A percentile compares a stretch with the other conserved stretches of the same genome.
Evolutionary conservation across 2,797 vertebrate genomes (phyloP).

Genomic region (Apogon talboti): DNA sequence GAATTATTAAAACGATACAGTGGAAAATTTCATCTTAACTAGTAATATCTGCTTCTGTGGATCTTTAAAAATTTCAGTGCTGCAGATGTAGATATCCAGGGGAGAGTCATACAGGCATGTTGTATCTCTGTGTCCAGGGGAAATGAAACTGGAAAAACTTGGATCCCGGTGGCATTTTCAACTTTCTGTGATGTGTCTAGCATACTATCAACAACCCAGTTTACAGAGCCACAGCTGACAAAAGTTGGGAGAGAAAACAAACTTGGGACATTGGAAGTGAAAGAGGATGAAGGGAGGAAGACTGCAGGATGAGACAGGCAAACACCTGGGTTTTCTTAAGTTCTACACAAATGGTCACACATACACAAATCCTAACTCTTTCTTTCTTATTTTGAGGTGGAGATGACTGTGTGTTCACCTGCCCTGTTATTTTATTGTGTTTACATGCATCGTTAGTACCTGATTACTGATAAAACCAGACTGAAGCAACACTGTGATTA

Average conservation of each 20-base stretch:
- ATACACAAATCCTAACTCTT: not conserved
- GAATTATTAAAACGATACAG: conserved; percentile 51
- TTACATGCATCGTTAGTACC: not conserved
- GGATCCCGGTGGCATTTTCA: conserved; percentile 4
- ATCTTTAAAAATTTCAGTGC: conserved; percentile 10
- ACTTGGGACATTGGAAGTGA: conserved; percentile 5
- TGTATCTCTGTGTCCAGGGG: conserved; percentile 32
- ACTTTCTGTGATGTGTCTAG: conserved; percentile 7
- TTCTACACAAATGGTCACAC: not conserved
- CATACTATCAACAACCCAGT: conserved; percentile 26
- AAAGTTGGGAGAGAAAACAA: conserved; percentile 9
- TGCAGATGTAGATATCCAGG: conserved; percentile 28
- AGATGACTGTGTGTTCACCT: not conserved
- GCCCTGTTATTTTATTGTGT: not conserved
- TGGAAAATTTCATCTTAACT: conserved; percentile 29
- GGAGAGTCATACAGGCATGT: conserved; percentile 8
- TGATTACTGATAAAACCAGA: conserved; percentile 4
- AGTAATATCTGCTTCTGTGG: conserved; percentile 43
- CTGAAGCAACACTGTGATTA: conserved; percentile 17
- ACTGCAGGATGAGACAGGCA: not conserved
- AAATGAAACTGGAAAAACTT: conserved; percentile 8
- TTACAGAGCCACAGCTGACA: conserved; percentile 21
- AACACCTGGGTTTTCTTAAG: not conserved
- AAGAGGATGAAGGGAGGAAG: not conserved
- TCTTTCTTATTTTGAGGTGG: not conserved